A percentile compares a stretch with the other conserved stretches of the same genome.
Conservation (phyloP, 1,140 invertebrate species). For the Berghia stephanieae region DNA sequence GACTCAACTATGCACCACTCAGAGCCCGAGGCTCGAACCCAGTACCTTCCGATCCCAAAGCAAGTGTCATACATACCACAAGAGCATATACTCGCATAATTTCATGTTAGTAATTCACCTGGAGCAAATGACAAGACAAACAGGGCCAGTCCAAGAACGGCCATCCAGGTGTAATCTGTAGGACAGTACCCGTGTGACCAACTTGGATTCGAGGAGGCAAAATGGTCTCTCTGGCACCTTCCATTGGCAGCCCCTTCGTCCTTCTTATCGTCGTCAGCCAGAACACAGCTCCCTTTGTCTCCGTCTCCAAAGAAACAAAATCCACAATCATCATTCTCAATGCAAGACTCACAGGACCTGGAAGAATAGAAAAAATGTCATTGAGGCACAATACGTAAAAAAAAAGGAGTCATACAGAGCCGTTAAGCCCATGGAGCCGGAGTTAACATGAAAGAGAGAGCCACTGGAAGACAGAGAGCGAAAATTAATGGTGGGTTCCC, state of each 20-base stretch:
- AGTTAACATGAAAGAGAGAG: neutral
- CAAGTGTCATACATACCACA: too few species aligned
- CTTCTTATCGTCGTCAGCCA: slow-evolving; percentile 39
- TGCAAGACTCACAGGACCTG: slow-evolving; percentile 67
- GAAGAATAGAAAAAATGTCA: slow-evolving; percentile 7
- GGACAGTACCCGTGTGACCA: slow-evolving; percentile 70
- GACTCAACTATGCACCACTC: too few species aligned
- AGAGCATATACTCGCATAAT: too few species aligned
- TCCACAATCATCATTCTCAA: slow-evolving; percentile 64
- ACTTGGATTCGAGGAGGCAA: slow-evolving; percentile 18
- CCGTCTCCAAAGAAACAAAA: slow-evolving; percentile 65
- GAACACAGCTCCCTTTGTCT: slow-evolving; percentile 41
- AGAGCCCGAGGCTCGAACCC: too few species aligned
- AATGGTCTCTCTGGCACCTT: slow-evolving; percentile 40
- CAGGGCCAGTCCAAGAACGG: slow-evolving; percentile 67
- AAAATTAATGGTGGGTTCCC: too few species aligned
- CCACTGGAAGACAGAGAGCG: too few species aligned
- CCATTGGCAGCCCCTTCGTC: slow-evolving; percentile 44
- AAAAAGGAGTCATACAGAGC: too few species aligned
- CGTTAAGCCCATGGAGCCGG: too few species aligned
- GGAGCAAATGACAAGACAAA: slow-evolving; percentile 71
- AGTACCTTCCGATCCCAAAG: too few species aligned
- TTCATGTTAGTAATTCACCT: slow-evolving; percentile 61
- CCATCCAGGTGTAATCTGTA: slow-evolving; percentile 69
- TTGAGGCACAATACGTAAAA: neutral